Conservation (phyloP, 2,113 vertebrate species). For the Etheostoma spectabile region DNA sequence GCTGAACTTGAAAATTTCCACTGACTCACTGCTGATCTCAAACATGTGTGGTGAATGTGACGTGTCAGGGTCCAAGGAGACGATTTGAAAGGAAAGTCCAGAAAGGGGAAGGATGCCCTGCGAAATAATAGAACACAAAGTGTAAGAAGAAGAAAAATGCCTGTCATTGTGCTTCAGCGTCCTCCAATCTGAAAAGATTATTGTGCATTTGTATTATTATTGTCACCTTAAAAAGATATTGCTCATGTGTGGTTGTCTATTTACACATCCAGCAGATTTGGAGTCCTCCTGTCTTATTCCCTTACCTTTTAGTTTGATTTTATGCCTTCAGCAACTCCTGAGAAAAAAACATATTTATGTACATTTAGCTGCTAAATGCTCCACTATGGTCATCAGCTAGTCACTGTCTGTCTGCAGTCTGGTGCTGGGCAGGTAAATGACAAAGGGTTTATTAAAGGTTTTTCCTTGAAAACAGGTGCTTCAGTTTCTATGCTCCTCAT, state of each 20-base stretch:
- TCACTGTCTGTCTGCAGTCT: neutral
- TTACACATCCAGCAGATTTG: neutral
- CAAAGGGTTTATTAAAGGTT: neutral
- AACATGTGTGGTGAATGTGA: slow-evolving; percentile 76
- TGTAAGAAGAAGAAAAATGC: neutral
- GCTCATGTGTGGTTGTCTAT: neutral
- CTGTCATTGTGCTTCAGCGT: neutral
- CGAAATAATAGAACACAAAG: neutral
- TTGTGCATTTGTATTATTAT: neutral
- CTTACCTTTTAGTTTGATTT: neutral
- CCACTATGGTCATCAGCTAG: neutral
- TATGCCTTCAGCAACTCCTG: neutral
- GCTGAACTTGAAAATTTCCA: slow-evolving; percentile 11
- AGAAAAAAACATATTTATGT: too few species aligned
- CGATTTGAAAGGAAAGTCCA: slow-evolving; percentile 76
- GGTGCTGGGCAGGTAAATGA: too few species aligned
- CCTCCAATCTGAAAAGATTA: neutral
- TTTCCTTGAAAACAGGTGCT: neutral
- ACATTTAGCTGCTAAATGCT: neutral
- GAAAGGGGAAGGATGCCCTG: slow-evolving; percentile 89
- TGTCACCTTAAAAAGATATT: neutral
- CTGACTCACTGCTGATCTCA: slow-evolving; percentile 85
- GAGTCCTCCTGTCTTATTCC: neutral
- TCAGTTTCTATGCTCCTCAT: too few species aligned
- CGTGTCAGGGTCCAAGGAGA: slow-evolving; percentile 53